Base-by-base conservation (phyloP, 2,888 invertebrate genomes). In the Athalia circularis region DNA sequence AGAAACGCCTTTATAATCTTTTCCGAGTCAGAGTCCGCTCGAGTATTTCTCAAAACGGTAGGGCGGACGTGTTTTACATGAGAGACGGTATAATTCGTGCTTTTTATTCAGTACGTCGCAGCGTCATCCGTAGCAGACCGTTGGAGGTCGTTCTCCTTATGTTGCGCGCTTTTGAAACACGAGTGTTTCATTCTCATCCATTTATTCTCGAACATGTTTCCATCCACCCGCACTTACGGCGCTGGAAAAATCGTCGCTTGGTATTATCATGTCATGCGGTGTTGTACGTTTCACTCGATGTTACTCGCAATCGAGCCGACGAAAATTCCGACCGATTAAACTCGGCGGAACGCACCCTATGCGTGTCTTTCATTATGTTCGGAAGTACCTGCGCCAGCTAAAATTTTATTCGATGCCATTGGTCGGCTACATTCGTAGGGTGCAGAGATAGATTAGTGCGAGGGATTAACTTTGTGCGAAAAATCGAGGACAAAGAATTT, bases 131-230 rank as follows among this genome's bases (percentile, higher is more conserved):
- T 43, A 8, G 9, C 68, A 11, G 52, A 68, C 9, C 64, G 29
- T 2, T 8, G 3, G 43, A 43, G 64, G 29, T 15, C 7, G 68
- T 11, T n/a, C 52, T 68, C n/a, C 54, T 54, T 54, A 54, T 68
- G 80, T 82, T 83, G 81, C 78, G 80, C 80, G 81, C 84, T 83
- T 84, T 84, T 81, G 80, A 80, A 80, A 77, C 83, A 79, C 83
- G 81, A 84, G 83, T 83, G 85, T 84, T 84, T 84, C 82, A 84
- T 87, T 85, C 84, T 85, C 84, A 85, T 84, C 83, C 84, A 83
- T 86, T 82, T 87, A 84, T 84, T 87, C 84, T 79, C 79, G 80
- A 82, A 81, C 83, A 83, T 84, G 84, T 82, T 81, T 83, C 29
- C 80, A 82, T 29, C 81, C 79, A 81, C 79, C 82, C 80, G 78